Percentiles rank a stretch among this genome's conserved stretches.
phyloP scores from a whole-genome alignment of 2,888 invertebrate genomes.

The Biston stratarius region DNA sequence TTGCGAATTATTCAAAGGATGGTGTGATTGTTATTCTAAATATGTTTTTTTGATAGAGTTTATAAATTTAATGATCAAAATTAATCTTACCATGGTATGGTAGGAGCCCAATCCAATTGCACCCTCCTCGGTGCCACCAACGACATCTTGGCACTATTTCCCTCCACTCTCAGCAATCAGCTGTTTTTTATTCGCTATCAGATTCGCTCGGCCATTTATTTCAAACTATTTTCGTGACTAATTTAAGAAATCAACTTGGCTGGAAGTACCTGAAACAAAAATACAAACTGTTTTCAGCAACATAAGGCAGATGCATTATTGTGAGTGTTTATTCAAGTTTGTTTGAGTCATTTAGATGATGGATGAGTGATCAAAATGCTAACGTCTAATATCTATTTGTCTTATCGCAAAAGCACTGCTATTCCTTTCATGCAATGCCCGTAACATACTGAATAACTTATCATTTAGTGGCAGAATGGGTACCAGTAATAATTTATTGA shows the following conservation, averaged over 20 bases:
- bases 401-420: too few relatives aligned
- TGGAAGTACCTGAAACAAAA: constrained; percentile 38
- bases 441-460: too few relatives aligned
- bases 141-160: constrained; percentile 68
- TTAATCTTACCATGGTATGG: constrained; percentile 80
- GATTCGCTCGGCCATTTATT: constrained; percentile 24
- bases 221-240: constrained; percentile 8
- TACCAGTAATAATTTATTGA: too few relatives aligned
- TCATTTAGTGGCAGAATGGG: too few relatives aligned
- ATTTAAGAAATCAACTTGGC: background rate
- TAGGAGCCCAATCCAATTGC: constrained; percentile 76
- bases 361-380: too few relatives aligned
- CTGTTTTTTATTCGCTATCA: constrained; percentile 18
- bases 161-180: constrained; percentile 49
- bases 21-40: too few relatives aligned
- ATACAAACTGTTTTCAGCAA: background rate
- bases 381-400: too few relatives aligned
- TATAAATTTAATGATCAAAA: background rate
- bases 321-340: too few relatives aligned
- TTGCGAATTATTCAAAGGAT: too few relatives aligned
- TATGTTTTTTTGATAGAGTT: background rate
- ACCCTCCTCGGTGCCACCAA: constrained; percentile 77
- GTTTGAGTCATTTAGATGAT: too few relatives aligned
- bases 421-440: too few relatives aligned
- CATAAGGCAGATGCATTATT: background rate